phyloP scores from a whole-genome alignment of 2,113 vertebrate genomes.

The Carollia perspicillata region DNA sequence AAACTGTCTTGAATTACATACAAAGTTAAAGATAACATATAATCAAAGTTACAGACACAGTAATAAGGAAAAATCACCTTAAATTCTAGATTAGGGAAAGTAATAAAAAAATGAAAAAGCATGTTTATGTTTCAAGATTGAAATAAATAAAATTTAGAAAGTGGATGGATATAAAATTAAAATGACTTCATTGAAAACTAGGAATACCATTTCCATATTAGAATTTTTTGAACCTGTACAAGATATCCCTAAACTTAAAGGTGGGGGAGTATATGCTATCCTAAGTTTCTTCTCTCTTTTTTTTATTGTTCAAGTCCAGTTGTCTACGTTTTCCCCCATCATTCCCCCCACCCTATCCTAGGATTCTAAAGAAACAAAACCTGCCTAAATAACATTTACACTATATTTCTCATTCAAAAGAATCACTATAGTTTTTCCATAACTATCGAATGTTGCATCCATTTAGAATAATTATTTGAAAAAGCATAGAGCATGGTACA shows the following conservation, averaged over 20 bases:
- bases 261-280: neutral
- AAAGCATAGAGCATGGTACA: neutral
- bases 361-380: constrained; percentile 25
- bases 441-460: constrained; percentile 12
- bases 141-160: constrained; percentile 37
- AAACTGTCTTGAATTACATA: constrained; percentile 22
- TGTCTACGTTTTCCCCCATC: too few relatives aligned
- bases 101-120: constrained; percentile 21
- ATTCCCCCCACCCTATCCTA: neutral
- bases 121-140: neutral
- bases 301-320: too few relatives aligned
- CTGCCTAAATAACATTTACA: neutral
- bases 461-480: constrained; percentile 2
- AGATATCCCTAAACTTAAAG: neutral
- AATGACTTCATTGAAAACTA: constrained; percentile 35
- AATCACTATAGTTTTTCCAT: neutral
- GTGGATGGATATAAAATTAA: constrained; percentile 5
- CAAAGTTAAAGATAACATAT: constrained; percentile 39
- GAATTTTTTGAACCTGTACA: neutral
- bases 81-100: neutral
- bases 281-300: too few relatives aligned
- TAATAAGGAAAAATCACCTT: constrained; percentile 30
- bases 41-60: constrained; percentile 4
- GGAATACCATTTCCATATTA: neutral
- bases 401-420: neutral